These are phyloP conservation scores for Antidorcas marsupialis DNA, from an alignment of 2,113 vertebrate genomes.

Conservation along the genomic window DNA sequence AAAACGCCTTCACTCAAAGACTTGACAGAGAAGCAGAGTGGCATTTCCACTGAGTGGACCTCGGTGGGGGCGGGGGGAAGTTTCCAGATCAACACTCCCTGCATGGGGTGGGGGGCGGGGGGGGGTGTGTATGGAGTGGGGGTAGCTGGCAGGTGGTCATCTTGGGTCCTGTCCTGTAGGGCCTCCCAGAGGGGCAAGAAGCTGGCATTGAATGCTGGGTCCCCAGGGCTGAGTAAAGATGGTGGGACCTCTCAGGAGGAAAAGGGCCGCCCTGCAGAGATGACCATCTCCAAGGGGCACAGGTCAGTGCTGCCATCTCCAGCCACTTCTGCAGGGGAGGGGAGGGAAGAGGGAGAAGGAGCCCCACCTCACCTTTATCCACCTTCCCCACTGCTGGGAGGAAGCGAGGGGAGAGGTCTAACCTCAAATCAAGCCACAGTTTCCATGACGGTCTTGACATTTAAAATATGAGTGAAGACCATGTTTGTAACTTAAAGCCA, in stretches of 20 bases:
- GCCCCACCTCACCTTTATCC: fast-evolving
- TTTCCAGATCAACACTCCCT: not conserved
- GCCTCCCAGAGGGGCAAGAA: not conserved
- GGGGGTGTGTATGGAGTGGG: fast-evolving
- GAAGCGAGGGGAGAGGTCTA: not conserved
- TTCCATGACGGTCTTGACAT: not conserved
- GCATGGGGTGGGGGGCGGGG: fast-evolving
- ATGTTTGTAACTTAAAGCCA: not conserved
- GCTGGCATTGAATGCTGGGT: not conserved
- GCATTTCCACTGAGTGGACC: not conserved
- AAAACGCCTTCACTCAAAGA: fast-evolving
- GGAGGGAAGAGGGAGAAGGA: not conserved
- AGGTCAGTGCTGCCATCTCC: fast-evolving
- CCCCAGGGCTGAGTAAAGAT: not conserved
- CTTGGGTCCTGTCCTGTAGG: not conserved
- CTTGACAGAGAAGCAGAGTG: not conserved
- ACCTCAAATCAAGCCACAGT: not conserved
- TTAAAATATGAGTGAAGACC: not conserved
- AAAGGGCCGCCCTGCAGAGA: not conserved
- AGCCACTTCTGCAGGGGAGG: not conserved
- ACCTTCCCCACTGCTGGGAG: not conserved
- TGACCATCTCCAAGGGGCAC: fast-evolving
- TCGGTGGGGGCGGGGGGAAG: not conserved
- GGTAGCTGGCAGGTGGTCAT: not conserved
- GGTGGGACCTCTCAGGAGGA: not conserved